Evolutionary conservation across 2,113 vertebrate species (phyloP).

Genomic region (Pterocles orientalis): DNA sequence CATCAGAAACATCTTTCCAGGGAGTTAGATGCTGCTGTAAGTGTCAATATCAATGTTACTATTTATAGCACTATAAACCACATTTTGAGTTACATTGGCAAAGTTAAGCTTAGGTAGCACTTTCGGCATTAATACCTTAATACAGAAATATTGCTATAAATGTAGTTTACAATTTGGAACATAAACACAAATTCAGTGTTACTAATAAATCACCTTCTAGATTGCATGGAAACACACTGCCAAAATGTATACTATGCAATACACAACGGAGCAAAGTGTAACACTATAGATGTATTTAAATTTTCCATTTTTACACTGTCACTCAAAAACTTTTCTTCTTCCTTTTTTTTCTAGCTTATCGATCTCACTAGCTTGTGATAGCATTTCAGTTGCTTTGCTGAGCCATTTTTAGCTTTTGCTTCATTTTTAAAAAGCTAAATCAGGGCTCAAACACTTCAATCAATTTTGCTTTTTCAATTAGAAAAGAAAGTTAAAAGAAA

Average conservation of each 20-base stretch:
- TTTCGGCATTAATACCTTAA: conserved; percentile 64
- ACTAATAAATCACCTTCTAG: conserved; percentile 69
- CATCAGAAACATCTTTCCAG: conserved; percentile 49
- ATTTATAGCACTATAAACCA: conserved; percentile 74
- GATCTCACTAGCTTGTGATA: conserved; percentile 78
- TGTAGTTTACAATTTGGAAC: conserved; percentile 66
- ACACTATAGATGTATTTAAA: conserved; percentile 73
- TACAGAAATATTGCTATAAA: conserved; percentile 68
- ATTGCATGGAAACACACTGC: conserved; percentile 39
- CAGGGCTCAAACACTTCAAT: conserved; percentile 74
- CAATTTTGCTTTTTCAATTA: conserved; percentile 73
- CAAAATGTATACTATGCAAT: conserved; percentile 47
- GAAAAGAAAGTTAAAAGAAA: conserved; percentile 73
- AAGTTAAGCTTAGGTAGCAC: conserved; percentile 66
- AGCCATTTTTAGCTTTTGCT: conserved; percentile 79
- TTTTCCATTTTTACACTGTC: conserved; percentile 79
- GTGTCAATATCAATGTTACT: conserved; percentile 68
- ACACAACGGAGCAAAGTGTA: conserved; percentile 68
- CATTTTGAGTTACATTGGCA: conserved; percentile 65
- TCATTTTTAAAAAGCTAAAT: conserved; percentile 80
- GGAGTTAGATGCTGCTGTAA: conserved; percentile 58
- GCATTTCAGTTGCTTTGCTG: conserved; percentile 70
- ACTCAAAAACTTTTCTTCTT: conserved; percentile 76
- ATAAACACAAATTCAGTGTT: conserved; percentile 67
- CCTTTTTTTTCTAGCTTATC: conserved; percentile 61